These are phyloP conservation scores for Pithys albifrons DNA, from an alignment of 2,113 vertebrate genomes.

Conservation along the genomic window DNA sequence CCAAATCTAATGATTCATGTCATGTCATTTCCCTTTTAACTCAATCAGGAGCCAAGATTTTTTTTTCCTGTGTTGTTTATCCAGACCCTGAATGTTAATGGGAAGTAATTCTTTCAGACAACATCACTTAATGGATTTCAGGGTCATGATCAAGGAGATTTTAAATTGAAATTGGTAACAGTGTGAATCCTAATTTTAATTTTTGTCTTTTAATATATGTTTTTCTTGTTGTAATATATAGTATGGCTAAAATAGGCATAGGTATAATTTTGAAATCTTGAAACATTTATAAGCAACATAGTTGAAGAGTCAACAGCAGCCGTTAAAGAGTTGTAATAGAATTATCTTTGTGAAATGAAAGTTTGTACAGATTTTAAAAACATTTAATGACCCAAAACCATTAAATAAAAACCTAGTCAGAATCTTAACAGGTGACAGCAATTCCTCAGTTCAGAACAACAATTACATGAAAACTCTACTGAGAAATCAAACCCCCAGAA, in stretches of 20 bases:
- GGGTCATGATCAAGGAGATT: not conserved
- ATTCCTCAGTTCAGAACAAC: not conserved
- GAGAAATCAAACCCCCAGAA: not conserved
- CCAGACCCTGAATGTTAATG: not conserved
- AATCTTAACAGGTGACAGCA: not conserved
- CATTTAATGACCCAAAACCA: rapidly evolving
- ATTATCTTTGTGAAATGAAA: not conserved
- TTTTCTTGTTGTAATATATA: not conserved
- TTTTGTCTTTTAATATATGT: not conserved
- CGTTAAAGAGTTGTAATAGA: not conserved
- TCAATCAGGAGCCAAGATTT: not conserved
- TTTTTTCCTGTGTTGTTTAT: not conserved
- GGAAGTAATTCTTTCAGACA: not conserved
- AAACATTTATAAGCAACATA: not conserved
- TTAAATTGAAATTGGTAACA: not conserved
- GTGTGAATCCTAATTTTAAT: not conserved
- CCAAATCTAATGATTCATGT: not conserved
- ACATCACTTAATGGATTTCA: not conserved
- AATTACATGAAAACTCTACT: not conserved
- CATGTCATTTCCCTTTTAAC: slow-evolving; percentile 1
- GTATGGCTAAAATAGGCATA: not conserved
- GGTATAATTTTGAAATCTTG: not conserved
- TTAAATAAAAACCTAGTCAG: not conserved
- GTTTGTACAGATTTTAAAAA: not conserved
- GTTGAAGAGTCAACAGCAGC: not conserved